A percentile compares a stretch with the other conserved stretches of the same genome.
Evolutionary conservation across 2,797 vertebrate genomes (phyloP).

Genomic region (Acridotheres tristis): DNA sequence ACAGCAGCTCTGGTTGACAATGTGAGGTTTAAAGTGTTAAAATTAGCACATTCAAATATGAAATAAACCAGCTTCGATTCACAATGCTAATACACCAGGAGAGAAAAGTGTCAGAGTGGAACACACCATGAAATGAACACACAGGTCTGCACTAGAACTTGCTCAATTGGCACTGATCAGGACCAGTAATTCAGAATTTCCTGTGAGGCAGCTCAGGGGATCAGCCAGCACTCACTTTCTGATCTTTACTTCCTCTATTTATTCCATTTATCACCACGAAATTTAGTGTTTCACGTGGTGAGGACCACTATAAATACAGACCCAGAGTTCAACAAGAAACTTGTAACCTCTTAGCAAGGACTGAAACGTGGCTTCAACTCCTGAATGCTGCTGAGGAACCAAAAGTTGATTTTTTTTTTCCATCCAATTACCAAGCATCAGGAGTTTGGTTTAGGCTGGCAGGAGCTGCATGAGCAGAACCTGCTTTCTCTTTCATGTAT

Average conservation of each 20-base stretch:
- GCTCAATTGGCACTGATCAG: not conserved
- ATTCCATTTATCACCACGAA: not conserved
- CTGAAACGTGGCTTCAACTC: not conserved
- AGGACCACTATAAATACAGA: not conserved
- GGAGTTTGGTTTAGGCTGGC: not conserved
- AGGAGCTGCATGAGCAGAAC: not conserved
- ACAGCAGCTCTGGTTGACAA: not conserved
- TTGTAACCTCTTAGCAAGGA: not conserved
- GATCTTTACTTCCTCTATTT: not conserved
- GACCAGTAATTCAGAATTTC: not conserved
- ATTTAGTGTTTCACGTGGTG: not conserved
- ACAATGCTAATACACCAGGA: accelerated
- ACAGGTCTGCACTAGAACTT: not conserved
- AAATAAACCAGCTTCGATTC: not conserved
- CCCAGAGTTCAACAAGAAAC: not conserved
- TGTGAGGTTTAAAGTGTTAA: not conserved
- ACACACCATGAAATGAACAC: accelerated
- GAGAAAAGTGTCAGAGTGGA: not conserved
- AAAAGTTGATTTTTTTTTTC: not conserved
- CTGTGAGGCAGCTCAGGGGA: not conserved
- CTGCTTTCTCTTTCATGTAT: not conserved
- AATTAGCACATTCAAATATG: not conserved
- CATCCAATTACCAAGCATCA: not conserved
- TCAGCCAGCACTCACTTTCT: not conserved
- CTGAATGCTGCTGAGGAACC: not conserved